Percentiles rank a stretch among this genome's conserved stretches.
phyloP scores from a whole-genome alignment of 2,797 vertebrate genomes.

The Rhinophrynus dorsalis region DNA sequence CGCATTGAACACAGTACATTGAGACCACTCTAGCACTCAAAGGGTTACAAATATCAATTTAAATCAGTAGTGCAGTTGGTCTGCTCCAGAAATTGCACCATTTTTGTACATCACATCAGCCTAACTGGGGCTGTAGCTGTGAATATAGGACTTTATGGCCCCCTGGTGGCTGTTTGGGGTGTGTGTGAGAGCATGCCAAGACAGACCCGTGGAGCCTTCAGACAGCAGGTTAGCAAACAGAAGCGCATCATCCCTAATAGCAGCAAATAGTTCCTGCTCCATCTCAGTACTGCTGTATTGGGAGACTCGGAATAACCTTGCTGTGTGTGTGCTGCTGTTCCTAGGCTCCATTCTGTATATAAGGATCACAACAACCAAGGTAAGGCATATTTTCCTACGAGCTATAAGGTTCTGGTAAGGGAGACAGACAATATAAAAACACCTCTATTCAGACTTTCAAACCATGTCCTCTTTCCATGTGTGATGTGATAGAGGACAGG shows the following conservation, averaged over 20 bases:
- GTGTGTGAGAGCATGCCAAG: constrained; percentile 19
- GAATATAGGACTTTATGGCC: constrained; percentile 6
- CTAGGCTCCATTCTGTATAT: neutral
- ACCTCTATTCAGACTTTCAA: constrained; percentile 17
- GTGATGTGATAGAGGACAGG: neutral
- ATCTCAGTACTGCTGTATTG: constrained; percentile 11
- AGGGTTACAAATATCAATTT: too few relatives aligned
- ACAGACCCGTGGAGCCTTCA: constrained; percentile 24
- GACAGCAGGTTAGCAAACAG: constrained; percentile 43
- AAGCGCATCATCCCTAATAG: constrained; percentile 38
- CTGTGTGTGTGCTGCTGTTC: neutral
- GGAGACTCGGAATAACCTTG: constrained; percentile 10
- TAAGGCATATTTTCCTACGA: constrained; percentile 13
- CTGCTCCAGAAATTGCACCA: too few relatives aligned
- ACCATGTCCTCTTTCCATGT: constrained; percentile 1
- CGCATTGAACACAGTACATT: too few relatives aligned
- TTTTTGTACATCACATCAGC: too few relatives aligned
- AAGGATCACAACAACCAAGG: constrained; percentile 19
- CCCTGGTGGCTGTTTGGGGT: constrained; percentile 28
- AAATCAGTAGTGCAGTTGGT: too few relatives aligned
- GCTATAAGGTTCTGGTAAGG: neutral
- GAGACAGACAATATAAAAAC: neutral
- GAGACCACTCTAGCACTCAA: too few relatives aligned
- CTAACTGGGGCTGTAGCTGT: neutral
- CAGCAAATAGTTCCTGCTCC: constrained; percentile 29